Evolutionary conservation across 2,888 invertebrate genomes (phyloP).

Genomic region (Oscheius sp.): DNA sequence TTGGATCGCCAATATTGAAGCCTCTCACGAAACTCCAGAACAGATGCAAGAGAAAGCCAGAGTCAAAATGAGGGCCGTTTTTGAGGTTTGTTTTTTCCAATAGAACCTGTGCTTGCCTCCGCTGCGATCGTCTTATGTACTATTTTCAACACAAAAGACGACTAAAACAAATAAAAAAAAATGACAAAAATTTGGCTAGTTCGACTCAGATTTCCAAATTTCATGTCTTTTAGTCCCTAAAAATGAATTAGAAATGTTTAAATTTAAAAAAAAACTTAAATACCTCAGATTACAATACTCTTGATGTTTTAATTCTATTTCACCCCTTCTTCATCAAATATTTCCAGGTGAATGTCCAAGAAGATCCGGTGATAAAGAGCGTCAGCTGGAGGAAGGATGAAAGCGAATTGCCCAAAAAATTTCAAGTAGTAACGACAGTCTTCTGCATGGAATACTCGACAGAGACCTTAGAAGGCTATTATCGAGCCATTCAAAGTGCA

Average conservation of each 20-base stretch:
- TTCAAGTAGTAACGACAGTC: slow-evolving; percentile 66
- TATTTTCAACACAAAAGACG: too few species aligned
- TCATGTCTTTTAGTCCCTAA: too few species aligned
- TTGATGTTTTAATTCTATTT: background rate
- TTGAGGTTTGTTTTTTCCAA: too few species aligned
- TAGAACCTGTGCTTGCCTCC: too few species aligned
- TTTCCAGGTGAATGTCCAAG: slow-evolving; percentile 63
- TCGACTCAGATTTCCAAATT: too few species aligned
- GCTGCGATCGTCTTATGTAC: too few species aligned
- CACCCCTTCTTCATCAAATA: background rate
- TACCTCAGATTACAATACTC: too few species aligned
- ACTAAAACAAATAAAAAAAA: too few species aligned
- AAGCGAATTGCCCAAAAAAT: slow-evolving; percentile 58
- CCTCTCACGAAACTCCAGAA: slow-evolving; percentile 50
- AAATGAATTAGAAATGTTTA: too few species aligned
- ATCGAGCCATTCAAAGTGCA: slow-evolving; percentile 54
- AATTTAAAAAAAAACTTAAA: too few species aligned
- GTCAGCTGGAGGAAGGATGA: slow-evolving; percentile 50
- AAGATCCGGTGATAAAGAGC: slow-evolving; percentile 55
- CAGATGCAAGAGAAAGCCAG: slow-evolving; percentile 63
- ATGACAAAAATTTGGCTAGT: background rate
- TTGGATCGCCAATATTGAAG: slow-evolving; percentile 66
- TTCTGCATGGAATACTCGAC: slow-evolving; percentile 69
- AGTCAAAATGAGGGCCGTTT: slow-evolving; percentile 59
- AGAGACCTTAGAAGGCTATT: slow-evolving; percentile 54